Conservation (phyloP, 2,113 vertebrate genomes). For the Glaucomys volans region DNA sequence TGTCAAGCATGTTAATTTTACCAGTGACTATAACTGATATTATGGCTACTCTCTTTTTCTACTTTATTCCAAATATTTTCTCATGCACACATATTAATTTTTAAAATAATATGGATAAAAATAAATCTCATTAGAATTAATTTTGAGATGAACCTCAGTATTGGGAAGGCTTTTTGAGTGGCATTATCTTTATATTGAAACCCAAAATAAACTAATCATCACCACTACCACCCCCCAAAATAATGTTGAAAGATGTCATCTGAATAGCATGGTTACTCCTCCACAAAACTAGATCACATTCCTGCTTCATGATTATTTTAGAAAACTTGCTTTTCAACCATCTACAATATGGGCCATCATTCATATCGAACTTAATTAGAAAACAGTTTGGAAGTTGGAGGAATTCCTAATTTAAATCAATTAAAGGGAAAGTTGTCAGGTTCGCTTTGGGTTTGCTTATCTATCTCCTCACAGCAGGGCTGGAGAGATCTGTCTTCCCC, state of each 20-base stretch:
- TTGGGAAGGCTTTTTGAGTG: neutral
- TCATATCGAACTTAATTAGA: slow-evolving; percentile 75
- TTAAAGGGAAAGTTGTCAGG: slow-evolving; percentile 79
- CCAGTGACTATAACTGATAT: neutral
- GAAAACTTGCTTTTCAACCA: slow-evolving; percentile 60
- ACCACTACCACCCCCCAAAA: neutral
- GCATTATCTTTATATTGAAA: neutral
- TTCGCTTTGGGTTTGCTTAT: slow-evolving; percentile 75
- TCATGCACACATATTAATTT: neutral
- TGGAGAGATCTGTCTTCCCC: slow-evolving; percentile 69
- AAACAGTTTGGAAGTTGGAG: slow-evolving; percentile 79
- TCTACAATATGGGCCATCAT: slow-evolving; percentile 48
- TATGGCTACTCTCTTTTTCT: neutral
- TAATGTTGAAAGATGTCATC: slow-evolving; percentile 36
- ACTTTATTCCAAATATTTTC: slow-evolving; percentile 54
- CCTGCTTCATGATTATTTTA: slow-evolving; percentile 60
- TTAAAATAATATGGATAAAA: slow-evolving; percentile 40
- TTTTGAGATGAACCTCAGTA: neutral
- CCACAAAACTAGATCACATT: slow-evolving; percentile 64
- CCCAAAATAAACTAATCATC: slow-evolving; percentile 42
- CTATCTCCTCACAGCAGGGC: slow-evolving; percentile 32
- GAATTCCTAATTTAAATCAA: slow-evolving; percentile 82
- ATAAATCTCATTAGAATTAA: slow-evolving; percentile 62
- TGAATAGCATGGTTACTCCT: slow-evolving; percentile 13
- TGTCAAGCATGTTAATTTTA: neutral